Evolutionary conservation across 2,888 invertebrate genomes (phyloP).

Genomic region (Nomada fabriciana): DNA sequence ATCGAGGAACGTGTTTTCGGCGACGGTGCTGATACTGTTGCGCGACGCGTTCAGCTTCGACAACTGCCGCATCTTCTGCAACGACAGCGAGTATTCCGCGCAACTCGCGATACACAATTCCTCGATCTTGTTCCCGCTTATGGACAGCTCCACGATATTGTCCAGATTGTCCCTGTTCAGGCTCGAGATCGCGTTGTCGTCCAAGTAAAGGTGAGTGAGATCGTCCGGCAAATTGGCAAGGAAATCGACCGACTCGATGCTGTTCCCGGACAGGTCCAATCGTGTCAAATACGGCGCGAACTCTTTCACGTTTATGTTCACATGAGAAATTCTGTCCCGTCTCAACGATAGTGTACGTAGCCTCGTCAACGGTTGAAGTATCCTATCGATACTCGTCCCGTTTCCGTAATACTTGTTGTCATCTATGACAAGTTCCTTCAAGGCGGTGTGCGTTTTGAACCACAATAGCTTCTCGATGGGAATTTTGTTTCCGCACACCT

Average conservation of each 20-base stretch:
- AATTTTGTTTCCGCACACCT: slow-evolving; percentile 16
- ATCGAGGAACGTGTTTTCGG: neutral
- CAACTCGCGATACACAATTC: slow-evolving; percentile 62
- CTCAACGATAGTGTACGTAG: slow-evolving; percentile 18
- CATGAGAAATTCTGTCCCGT: neutral
- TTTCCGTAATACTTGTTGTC: neutral
- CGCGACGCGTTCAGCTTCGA: slow-evolving; percentile 30
- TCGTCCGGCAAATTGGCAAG: slow-evolving; percentile 29
- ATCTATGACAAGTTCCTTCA: slow-evolving; percentile 4
- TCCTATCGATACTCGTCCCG: fast-evolving
- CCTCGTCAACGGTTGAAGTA: neutral
- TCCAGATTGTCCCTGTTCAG: slow-evolving; percentile 1
- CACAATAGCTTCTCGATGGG: neutral
- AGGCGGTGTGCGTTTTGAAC: neutral
- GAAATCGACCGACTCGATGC: slow-evolving; percentile 18
- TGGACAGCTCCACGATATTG: slow-evolving; percentile 55
- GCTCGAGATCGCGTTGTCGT: slow-evolving; percentile 70
- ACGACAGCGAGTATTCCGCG: neutral
- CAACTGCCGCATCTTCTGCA: neutral
- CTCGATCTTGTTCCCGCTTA: slow-evolving; percentile 59
- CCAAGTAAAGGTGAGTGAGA: slow-evolving; percentile 64
- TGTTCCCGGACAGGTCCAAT: slow-evolving; percentile 40
- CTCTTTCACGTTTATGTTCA: neutral
- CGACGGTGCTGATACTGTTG: slow-evolving; percentile 29
- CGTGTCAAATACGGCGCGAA: slow-evolving; percentile 13